Base-by-base conservation (phyloP, 2,113 vertebrate species). In the Globicephala melas region DNA sequence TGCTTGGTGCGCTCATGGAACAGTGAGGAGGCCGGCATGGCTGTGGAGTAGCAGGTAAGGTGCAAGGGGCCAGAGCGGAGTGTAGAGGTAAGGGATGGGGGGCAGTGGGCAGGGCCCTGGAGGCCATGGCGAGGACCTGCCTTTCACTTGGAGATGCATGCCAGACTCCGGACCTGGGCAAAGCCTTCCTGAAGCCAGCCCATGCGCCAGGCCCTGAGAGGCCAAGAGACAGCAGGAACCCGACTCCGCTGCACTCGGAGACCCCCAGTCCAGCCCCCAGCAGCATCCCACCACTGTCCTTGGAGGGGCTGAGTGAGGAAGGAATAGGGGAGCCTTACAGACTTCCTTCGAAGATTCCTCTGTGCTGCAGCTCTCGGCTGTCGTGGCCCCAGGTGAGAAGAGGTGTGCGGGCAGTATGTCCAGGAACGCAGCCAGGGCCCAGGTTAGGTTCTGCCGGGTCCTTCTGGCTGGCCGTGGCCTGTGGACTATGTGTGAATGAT, bases 91-190 rank as follows among this genome's bases (percentile, higher is more conserved):
- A 55, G 25, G 62, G 65, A 33, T 20, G 8, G 38, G 8, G 25
- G 10, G 55, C 38, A 9, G 23, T 6, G 5, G 7, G 5, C 1
- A 5, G 60, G 77, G n/a, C 31, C 15, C 58, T 0, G 0, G 55
- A 65, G 36, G 47, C 82, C 14, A 31, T 0, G 1, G 53, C 1
- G 28, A 41, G 38, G 44, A 70, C 31, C 38, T n/a, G 60, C 44
- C n/a, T 73, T 68, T n/a, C 89, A 25, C 36, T 79, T 8, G 3
- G 31, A 81, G 77, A 74, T 4, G 44, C n/a, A 13, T 2, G 4
- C 58, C n/a, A 18, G 21, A 74, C 3, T 26, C 60, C 0, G 8
- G 38, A 23, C 83, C 76, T 25, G 47, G 73, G 71, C 50, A 73
- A 68, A 55, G 6, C 41, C 84, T 80, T 74, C 76, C 31, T 47